A percentile compares a stretch with the other conserved stretches of the same genome.
These are phyloP conservation scores for Propsilocerus akamusi DNA, from an alignment of 1,140 invertebrate genomes.

Conservation along the genomic window DNA sequence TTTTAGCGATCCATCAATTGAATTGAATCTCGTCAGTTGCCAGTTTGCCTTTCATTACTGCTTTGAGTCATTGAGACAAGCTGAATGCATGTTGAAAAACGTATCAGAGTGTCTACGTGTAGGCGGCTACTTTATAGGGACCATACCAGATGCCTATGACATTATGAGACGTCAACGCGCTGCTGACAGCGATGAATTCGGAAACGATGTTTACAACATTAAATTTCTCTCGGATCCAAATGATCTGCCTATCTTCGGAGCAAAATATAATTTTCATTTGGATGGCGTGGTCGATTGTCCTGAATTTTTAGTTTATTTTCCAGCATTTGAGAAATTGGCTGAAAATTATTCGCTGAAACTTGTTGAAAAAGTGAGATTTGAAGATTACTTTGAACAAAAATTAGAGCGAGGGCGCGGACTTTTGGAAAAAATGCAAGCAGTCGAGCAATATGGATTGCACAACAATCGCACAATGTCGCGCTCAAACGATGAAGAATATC, in stretches of 20 bases:
- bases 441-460: slow-evolving; percentile 44
- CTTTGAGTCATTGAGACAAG: slow-evolving; percentile 85
- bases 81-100: slow-evolving; percentile 83
- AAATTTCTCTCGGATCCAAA: slow-evolving; percentile 54
- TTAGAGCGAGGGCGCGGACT: slow-evolving; percentile 31
- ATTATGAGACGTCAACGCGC: slow-evolving; percentile 44
- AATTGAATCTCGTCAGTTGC: slow-evolving; percentile 83
- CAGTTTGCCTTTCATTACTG: slow-evolving; percentile 97
- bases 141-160: slow-evolving; percentile 83
- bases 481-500: slow-evolving; percentile 44
- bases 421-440: slow-evolving; percentile 53
- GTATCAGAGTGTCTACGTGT: slow-evolving; percentile 69
- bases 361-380: slow-evolving; percentile 52
- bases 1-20: slow-evolving; percentile 47
- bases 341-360: slow-evolving; percentile 65
- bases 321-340: slow-evolving; percentile 65
- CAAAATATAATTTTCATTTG: slow-evolving; percentile 88
- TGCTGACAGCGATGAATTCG: slow-evolving; percentile 46
- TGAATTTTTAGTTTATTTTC: slow-evolving; percentile 93
- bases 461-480: slow-evolving; percentile 33
- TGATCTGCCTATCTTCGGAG: slow-evolving; percentile 76
- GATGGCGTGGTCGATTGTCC: slow-evolving; percentile 96
- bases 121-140: slow-evolving; percentile 93
- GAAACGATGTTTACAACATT: slow-evolving; percentile 74
- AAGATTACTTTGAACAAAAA: slow-evolving; percentile 58